Evolutionary conservation across 2,888 invertebrate genomes (phyloP).

Genomic region (Anoplius nigerrimus): DNA sequence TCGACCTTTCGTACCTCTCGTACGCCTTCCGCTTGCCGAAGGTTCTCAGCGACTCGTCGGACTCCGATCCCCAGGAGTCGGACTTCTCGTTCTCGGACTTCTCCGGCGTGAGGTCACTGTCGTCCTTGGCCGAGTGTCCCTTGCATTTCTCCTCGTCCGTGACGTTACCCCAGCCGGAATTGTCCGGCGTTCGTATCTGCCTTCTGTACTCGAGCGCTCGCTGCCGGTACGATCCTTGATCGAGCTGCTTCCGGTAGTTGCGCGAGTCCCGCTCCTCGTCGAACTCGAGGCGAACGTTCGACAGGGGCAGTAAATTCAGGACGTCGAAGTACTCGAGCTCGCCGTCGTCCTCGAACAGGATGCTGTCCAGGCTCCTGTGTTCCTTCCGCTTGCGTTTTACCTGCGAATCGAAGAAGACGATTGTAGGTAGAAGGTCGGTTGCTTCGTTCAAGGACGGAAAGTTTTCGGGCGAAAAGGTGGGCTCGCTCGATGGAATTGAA

Average conservation of each 20-base stretch:
- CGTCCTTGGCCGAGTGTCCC: slow-evolving; percentile 33
- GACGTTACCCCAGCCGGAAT: slow-evolving; percentile 38
- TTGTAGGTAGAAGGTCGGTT: not conserved
- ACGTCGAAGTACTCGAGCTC: slow-evolving; percentile 73
- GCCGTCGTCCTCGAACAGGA: slow-evolving; percentile 70
- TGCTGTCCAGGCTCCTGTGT: slow-evolving; percentile 71
- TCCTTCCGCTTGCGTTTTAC: slow-evolving; percentile 73
- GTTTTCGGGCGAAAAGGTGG: too few relatives aligned
- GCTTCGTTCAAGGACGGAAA: too few relatives aligned
- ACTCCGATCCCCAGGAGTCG: not conserved
- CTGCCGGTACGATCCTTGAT: not conserved
- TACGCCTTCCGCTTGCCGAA: not conserved
- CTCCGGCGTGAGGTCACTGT: slow-evolving; percentile 18
- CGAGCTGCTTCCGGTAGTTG: not conserved
- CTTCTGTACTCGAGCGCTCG: slow-evolving; percentile 31
- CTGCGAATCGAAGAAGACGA: slow-evolving; percentile 44
- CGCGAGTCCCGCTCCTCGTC: slow-evolving; percentile 52
- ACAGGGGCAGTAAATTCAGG: slow-evolving; percentile 69
- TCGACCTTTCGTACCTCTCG: not conserved
- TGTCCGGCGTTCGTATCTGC: slow-evolving; percentile 2
- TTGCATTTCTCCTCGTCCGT: slow-evolving; percentile 63
- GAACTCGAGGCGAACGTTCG: slow-evolving; percentile 69
- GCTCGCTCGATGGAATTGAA: too few relatives aligned
- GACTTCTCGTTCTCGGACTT: slow-evolving; percentile 1
- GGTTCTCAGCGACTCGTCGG: not conserved